These are phyloP conservation scores for Podargus strigoides DNA, from an alignment of 2,797 vertebrate species.

Conservation along the genomic window DNA sequence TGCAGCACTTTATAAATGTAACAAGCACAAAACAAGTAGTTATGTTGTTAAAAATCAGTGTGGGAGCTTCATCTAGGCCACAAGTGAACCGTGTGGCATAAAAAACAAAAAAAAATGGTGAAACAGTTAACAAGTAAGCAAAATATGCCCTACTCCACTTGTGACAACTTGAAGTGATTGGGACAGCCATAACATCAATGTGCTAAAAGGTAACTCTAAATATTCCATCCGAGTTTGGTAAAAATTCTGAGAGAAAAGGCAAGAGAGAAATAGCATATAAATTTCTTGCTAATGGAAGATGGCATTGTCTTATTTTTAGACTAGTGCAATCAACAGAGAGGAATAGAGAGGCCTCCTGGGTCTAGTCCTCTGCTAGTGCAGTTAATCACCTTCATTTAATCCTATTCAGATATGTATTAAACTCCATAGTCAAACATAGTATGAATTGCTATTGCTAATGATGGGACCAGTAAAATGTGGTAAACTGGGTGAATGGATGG, in stretches of 20 bases:
- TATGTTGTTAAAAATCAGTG: background rate
- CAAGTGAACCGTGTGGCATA: background rate
- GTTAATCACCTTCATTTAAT: background rate
- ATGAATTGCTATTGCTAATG: background rate
- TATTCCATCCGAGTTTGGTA: background rate
- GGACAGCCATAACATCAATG: background rate
- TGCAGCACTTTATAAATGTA: background rate
- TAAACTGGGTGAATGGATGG: background rate
- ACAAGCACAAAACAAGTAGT: background rate
- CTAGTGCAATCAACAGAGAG: background rate
- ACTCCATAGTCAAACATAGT: background rate
- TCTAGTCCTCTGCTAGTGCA: background rate
- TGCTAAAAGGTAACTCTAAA: background rate
- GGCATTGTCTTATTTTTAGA: background rate
- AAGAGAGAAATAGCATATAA: background rate
- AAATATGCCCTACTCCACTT: background rate
- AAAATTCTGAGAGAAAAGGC: background rate
- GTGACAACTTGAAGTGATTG: background rate
- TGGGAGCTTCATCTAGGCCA: background rate
- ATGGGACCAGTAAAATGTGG: background rate
- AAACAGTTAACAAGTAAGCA: background rate
- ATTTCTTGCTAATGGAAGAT: background rate
- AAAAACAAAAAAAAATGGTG: background rate
- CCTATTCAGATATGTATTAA: background rate
- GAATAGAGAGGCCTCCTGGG: background rate